Evolutionary conservation across 2,113 vertebrate genomes (phyloP).

Genomic region (Hydropotes inermis): DNA sequence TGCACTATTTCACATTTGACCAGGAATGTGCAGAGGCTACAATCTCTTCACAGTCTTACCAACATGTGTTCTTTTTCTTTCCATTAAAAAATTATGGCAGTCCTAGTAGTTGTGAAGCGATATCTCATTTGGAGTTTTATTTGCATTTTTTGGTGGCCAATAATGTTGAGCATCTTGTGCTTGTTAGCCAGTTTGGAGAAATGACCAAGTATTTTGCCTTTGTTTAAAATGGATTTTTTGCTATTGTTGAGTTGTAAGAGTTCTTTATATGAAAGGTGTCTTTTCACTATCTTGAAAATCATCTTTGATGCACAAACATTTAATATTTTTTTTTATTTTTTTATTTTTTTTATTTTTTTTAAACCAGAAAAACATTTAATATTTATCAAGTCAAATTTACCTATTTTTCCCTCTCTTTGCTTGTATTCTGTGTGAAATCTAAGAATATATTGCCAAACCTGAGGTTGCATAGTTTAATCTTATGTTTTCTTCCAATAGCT

Average conservation of each 20-base stretch:
- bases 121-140: not conserved
- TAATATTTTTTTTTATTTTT: no score
- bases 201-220: not conserved
- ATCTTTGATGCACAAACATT: not conserved
- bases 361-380: not conserved
- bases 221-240: not conserved
- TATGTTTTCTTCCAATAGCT: not conserved
- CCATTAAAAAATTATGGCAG: not conserved
- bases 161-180: not conserved
- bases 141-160: not conserved
- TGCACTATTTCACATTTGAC: not conserved
- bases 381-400: not conserved
- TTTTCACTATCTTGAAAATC: not conserved
- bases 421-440: not conserved
- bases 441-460: not conserved
- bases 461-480: not conserved
- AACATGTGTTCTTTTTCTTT: not conserved
- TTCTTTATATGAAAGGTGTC: not conserved
- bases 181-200: not conserved
- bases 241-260: not conserved
- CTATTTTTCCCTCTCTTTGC: not conserved
- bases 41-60: constrained; percentile 11
- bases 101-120: not conserved
- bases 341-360: no score
- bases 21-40: not conserved